A percentile compares a stretch with the other conserved stretches of the same genome.
Conservation (phyloP, 1,140 invertebrate species). For the Musca domestica region DNA sequence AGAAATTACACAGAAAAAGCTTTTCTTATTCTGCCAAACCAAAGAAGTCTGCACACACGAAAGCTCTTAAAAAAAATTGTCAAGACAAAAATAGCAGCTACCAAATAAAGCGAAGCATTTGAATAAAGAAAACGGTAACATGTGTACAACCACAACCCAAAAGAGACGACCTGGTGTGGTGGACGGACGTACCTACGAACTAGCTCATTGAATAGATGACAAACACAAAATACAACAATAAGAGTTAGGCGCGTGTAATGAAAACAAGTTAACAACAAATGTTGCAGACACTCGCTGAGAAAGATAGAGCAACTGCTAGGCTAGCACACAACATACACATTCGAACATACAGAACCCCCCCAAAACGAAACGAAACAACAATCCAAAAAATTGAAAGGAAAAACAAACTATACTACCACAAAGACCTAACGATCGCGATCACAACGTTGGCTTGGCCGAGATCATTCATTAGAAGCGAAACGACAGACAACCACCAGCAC, state of each 20-base stretch:
- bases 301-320: too few relatives aligned
- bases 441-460: too few relatives aligned
- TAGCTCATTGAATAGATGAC: neutral
- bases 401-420: neutral
- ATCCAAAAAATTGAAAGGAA: constrained; percentile 8
- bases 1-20: constrained; percentile 8
- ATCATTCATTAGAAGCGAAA: too few relatives aligned
- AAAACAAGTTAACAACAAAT: neutral
- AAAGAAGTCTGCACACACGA: neutral
- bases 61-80: neutral
- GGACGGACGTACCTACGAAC: neutral
- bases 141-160: constrained; percentile 7
- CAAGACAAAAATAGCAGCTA: neutral
- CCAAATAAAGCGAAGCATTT: neutral
- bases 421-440: too few relatives aligned
- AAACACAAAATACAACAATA: neutral
- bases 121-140: constrained; percentile 22
- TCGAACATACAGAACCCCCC: too few relatives aligned
- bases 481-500: too few relatives aligned
- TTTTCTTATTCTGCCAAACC: neutral
- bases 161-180: neutral
- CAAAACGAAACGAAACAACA: too few relatives aligned
- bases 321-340: too few relatives aligned
- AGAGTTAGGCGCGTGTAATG: constrained; percentile 6
- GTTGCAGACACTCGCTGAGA: too few relatives aligned